These are phyloP conservation scores for Lagodon rhomboides DNA, from an alignment of 2,797 vertebrate genomes.

Conservation along the genomic window DNA sequence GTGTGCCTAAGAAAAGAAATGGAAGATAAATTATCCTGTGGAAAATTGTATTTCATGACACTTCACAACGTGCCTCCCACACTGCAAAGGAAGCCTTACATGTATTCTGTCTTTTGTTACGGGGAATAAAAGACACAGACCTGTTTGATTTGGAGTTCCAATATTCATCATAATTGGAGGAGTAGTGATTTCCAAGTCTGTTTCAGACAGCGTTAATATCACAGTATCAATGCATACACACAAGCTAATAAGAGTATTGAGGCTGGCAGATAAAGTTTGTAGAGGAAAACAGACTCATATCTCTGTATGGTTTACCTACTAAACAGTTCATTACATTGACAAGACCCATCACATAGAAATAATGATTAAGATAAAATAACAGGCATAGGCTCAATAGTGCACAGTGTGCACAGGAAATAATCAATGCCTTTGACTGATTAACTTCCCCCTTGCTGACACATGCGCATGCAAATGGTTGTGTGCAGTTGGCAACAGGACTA, in stretches of 20 bases:
- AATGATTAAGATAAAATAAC: constrained; percentile 5
- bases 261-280: constrained; percentile 3
- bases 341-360: not conserved
- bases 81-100: constrained; percentile 15
- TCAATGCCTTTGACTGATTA: not conserved
- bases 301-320: constrained; percentile 5
- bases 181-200: constrained; percentile 1
- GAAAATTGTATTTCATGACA: constrained; percentile 36
- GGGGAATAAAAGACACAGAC: not conserved
- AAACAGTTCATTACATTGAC: constrained; percentile 20
- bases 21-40: constrained; percentile 13
- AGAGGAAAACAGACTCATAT: constrained; percentile 6
- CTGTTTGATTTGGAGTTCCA: not conserved
- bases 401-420: not conserved
- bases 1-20: constrained; percentile 24
- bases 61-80: constrained; percentile 26
- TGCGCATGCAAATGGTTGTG: not conserved
- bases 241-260: constrained; percentile 6
- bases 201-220: constrained; percentile 21
- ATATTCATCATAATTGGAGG: constrained; percentile 12
- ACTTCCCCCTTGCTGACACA: not conserved
- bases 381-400: not conserved
- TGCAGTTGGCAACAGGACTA: not conserved
- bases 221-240: constrained; percentile 18
- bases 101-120: constrained; percentile 2